phyloP scores from a whole-genome alignment of 1,140 invertebrate genomes.

The Aphidius ervi region DNA sequence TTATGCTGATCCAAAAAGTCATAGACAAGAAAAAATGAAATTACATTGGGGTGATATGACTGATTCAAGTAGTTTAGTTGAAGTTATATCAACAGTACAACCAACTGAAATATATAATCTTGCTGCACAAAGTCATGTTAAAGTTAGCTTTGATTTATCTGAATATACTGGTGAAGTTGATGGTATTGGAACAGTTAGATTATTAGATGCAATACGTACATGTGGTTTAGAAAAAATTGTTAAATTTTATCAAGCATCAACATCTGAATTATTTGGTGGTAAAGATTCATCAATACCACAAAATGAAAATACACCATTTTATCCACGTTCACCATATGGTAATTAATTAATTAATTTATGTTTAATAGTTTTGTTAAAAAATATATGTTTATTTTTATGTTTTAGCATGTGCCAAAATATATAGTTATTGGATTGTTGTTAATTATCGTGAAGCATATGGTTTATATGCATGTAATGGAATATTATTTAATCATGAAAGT shows the following conservation, averaged over 20 bases:
- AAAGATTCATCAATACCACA: conserved; percentile 96
- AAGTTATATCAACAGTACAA: conserved; percentile 80
- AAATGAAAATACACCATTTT: conserved; percentile 97
- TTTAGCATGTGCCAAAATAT: conserved; percentile 95
- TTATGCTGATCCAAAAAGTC: conserved; percentile 83
- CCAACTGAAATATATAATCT: conserved; percentile 98
- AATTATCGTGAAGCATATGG: conserved; percentile 98
- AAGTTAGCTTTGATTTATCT: conserved; percentile 94
- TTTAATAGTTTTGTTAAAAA: neutral
- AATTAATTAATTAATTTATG: conserved; percentile 27
- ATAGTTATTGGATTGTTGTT: conserved; percentile 97
- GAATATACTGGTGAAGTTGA: conserved; percentile 99
- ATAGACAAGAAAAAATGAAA: conserved; percentile 82
- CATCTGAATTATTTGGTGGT: conserved; percentile 93
- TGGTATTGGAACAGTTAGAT: conserved; percentile 90
- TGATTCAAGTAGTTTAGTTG: conserved; percentile 94
- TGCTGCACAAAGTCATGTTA: conserved; percentile 99
- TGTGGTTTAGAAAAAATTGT: conserved; percentile 82
- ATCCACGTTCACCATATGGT: conserved; percentile 99
- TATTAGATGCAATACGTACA: conserved; percentile 93
- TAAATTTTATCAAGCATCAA: conserved; percentile 97
- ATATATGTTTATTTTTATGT: conserved; percentile 24
- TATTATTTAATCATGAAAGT: conserved; percentile 99
- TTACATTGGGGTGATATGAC: conserved; percentile 99
- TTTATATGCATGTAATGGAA: conserved; percentile 98